Conservation (phyloP, 2,797 vertebrate genomes). For the Lagodon rhomboides region DNA sequence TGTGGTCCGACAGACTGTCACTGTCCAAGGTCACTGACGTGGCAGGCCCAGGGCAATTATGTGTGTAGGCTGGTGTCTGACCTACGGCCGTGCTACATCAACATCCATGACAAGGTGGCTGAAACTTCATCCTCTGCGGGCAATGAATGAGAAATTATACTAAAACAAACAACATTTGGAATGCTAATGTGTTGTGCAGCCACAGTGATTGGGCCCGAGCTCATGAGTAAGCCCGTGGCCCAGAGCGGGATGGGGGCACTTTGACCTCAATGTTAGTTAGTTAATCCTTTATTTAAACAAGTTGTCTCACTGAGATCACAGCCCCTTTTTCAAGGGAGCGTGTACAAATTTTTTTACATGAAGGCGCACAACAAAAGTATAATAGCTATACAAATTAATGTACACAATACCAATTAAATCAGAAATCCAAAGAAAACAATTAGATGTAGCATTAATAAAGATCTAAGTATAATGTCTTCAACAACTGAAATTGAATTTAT, state of each 20-base stretch:
- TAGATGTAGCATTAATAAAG: not conserved
- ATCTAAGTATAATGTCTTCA: not conserved
- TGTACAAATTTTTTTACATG: slow-evolving; percentile 1
- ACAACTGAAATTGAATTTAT: not conserved
- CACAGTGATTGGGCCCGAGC: slow-evolving; percentile 48
- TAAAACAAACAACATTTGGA: slow-evolving; percentile 72
- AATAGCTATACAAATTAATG: not conserved
- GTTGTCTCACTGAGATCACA: slow-evolving; percentile 10
- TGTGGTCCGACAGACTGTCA: slow-evolving; percentile 68
- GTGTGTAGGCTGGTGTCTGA: slow-evolving; percentile 57
- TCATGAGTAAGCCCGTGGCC: slow-evolving; percentile 68
- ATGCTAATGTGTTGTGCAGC: slow-evolving; percentile 71
- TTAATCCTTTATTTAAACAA: slow-evolving; percentile 46
- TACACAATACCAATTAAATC: not conserved
- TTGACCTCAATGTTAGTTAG: slow-evolving; percentile 65
- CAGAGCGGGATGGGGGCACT: slow-evolving; percentile 42
- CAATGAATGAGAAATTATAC: slow-evolving; percentile 61
- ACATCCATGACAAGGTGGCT: slow-evolving; percentile 54
- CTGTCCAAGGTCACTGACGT: slow-evolving; percentile 78
- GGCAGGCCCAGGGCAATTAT: slow-evolving; percentile 49
- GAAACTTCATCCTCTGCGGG: slow-evolving; percentile 60
- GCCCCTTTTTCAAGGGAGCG: not conserved
- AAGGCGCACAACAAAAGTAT: not conserved
- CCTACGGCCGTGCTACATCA: slow-evolving; percentile 51
- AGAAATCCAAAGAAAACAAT: not conserved